Percentiles rank a stretch among this genome's conserved stretches.
Conservation (phyloP, 2,113 vertebrate genomes). For the Chauna torquata region DNA sequence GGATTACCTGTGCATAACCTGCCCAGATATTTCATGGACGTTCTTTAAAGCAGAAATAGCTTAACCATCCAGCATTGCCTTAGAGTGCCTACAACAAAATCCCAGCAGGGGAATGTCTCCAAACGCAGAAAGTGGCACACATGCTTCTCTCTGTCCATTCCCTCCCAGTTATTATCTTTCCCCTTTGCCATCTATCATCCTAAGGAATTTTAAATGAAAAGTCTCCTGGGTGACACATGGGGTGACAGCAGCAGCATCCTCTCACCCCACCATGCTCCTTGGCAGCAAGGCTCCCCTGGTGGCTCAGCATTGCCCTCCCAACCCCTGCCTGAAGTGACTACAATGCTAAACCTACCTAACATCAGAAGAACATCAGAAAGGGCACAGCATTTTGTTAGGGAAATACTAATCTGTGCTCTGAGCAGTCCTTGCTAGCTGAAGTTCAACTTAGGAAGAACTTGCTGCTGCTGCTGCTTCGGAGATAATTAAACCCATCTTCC, state of each 20-base stretch:
- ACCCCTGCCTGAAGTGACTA: background rate
- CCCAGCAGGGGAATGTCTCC: background rate
- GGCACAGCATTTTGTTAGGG: background rate
- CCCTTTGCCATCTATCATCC: background rate
- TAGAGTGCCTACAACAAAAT: background rate
- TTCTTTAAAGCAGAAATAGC: background rate
- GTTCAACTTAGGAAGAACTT: constrained; percentile 58
- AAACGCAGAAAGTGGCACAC: background rate
- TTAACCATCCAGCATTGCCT: background rate
- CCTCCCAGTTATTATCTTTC: background rate
- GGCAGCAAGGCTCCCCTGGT: background rate
- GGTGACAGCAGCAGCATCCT: background rate
- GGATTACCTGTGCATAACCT: constrained; percentile 36
- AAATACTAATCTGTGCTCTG: background rate
- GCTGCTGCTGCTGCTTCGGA: constrained; percentile 50
- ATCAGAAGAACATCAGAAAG: background rate
- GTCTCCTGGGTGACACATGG: background rate
- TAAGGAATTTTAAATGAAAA: background rate
- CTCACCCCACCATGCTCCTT: fast-evolving
- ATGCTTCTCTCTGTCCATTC: background rate
- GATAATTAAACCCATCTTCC: constrained; percentile 82
- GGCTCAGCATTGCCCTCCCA: fast-evolving
- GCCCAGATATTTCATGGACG: background rate
- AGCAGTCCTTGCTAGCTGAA: constrained; percentile 15
- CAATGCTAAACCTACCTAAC: fast-evolving